Percentiles rank a stretch among this genome's conserved stretches.
Evolutionary conservation across 2,888 invertebrate species (phyloP).

Genomic region (Oscheius sp.): DNA sequence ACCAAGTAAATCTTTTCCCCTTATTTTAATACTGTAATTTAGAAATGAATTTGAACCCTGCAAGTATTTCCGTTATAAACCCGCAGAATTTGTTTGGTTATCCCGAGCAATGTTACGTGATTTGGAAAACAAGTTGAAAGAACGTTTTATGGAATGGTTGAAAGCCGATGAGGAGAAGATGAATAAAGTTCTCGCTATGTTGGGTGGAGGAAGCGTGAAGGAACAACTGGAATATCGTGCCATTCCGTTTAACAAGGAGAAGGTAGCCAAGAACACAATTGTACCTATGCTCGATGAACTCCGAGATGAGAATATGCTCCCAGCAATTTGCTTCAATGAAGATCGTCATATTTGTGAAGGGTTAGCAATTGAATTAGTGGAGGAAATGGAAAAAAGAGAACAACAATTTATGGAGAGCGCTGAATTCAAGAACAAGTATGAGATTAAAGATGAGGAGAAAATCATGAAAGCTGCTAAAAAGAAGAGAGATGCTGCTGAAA

Average conservation of each 20-base stretch:
- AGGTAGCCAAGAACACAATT: constrained; percentile 64
- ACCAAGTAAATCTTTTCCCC: constrained; percentile 54
- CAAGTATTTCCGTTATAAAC: constrained; percentile 62
- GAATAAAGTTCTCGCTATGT: constrained; percentile 45
- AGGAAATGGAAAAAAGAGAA: constrained; percentile 64
- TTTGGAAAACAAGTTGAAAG: constrained; percentile 64
- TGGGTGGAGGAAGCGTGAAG: constrained; percentile 52
- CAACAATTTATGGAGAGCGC: constrained; percentile 59
- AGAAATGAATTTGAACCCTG: constrained; percentile 68
- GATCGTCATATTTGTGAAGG: constrained; percentile 68
- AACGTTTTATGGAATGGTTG: constrained; percentile 69
- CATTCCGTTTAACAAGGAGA: constrained; percentile 63
- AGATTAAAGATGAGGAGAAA: constrained; percentile 70
- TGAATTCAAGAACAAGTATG: constrained; percentile 68
- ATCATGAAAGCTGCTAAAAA: constrained; percentile 67
- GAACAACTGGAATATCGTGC: constrained; percentile 52
- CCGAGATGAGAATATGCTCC: constrained; percentile 63
- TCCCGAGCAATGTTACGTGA: constrained; percentile 61
- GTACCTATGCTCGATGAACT: constrained; percentile 66
- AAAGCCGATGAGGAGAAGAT: constrained; percentile 65
- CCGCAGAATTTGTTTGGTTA: constrained; percentile 62
- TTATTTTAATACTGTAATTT: constrained; percentile 27
- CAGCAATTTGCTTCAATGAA: constrained; percentile 72
- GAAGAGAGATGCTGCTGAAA: constrained; percentile 67
- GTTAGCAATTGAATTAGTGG: constrained; percentile 52